These are phyloP conservation scores for Geopemphigus sp. DNA, from an alignment of 1,140 invertebrate genomes.

Conservation along the genomic window DNA sequence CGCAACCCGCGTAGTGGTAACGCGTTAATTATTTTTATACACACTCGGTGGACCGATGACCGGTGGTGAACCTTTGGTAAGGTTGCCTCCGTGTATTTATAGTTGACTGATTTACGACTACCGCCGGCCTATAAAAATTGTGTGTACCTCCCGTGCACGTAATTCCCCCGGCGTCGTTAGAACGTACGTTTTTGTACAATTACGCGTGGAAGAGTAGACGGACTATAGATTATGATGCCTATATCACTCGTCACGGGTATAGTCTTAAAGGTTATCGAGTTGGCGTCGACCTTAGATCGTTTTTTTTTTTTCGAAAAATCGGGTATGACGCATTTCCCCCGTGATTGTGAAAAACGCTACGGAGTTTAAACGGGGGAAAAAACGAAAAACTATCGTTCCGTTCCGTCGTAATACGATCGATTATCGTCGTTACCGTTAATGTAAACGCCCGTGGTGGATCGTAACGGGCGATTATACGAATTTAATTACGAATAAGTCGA, in stretches of 20 bases:
- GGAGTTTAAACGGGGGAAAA: no score
- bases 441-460: no score
- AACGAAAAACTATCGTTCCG: no score
- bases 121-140: background rate
- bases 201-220: background rate
- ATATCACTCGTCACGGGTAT: background rate
- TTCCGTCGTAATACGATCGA: no score
- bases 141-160: background rate
- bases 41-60: background rate
- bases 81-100: background rate
- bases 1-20: background rate
- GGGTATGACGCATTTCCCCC: background rate
- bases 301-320: background rate
- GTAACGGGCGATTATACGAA: no score
- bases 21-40: background rate
- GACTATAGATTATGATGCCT: background rate
- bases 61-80: background rate
- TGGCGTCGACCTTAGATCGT: background rate
- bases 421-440: no score
- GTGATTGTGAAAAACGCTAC: no score
- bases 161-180: no score
- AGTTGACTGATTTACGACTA: background rate
- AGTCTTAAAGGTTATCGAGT: constrained; percentile 12
- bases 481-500: no score
- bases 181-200: no score